Evolutionary conservation across 2,888 invertebrate genomes (phyloP).

Genomic region (Synanthedon vespiformis): DNA sequence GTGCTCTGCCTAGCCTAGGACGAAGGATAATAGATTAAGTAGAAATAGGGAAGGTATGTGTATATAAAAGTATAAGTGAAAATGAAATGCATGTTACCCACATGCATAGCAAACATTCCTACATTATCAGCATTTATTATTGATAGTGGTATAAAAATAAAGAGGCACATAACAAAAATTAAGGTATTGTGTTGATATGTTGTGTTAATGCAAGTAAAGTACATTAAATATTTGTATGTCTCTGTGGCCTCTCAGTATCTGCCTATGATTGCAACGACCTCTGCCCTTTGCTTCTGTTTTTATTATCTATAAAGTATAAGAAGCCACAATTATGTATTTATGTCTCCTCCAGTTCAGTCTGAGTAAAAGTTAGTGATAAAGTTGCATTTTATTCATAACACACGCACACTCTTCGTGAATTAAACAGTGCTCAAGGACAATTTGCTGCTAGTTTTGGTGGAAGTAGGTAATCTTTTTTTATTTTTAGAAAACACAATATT

Average conservation of each 20-base stretch:
- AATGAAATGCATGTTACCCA: too few relatives aligned
- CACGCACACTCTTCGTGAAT: neutral
- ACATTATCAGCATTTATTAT: too few relatives aligned
- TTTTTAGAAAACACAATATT: too few relatives aligned
- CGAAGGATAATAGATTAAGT: too few relatives aligned
- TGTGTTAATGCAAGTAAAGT: conserved; percentile 8
- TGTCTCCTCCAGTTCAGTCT: conserved; percentile 16
- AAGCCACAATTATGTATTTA: conserved; percentile 52
- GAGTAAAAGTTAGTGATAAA: conserved; percentile 14
- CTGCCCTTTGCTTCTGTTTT: conserved; percentile 37
- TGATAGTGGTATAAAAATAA: too few relatives aligned
- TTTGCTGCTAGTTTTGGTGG: too few relatives aligned
- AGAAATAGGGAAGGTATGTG: too few relatives aligned
- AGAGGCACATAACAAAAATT: too few relatives aligned
- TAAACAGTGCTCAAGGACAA: neutral
- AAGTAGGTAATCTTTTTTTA: too few relatives aligned
- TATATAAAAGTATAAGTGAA: too few relatives aligned
- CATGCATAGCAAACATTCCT: too few relatives aligned
- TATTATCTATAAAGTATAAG: conserved; percentile 58
- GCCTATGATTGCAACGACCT: conserved; percentile 61
- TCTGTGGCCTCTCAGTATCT: conserved; percentile 49
- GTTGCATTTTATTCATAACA: conserved; percentile 8
- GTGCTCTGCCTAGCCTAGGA: too few relatives aligned
- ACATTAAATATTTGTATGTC: conserved; percentile 39
- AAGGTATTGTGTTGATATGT: neutral